Percentiles rank a stretch among this genome's conserved stretches.
Evolutionary conservation across 1,140 invertebrate species (phyloP).

Genomic region (Rhagoletis pomonella): DNA sequence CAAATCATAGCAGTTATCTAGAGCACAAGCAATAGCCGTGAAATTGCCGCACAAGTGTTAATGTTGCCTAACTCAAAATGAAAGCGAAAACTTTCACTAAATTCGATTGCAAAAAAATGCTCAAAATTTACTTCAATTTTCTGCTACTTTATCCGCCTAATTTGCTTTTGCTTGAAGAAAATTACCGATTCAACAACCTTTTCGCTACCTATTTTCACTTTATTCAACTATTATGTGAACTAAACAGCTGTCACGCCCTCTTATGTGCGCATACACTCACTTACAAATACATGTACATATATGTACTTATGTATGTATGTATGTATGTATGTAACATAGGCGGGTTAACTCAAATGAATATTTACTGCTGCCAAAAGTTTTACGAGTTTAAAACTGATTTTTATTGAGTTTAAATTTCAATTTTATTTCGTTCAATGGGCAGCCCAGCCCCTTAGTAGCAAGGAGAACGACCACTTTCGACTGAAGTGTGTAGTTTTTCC

Average conservation of each 20-base stretch:
- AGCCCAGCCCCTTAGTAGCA: not conserved
- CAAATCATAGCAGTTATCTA: not conserved
- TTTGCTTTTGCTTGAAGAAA: slow-evolving; percentile 17
- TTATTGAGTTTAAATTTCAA: slow-evolving; percentile 21
- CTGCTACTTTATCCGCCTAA: slow-evolving; percentile 24
- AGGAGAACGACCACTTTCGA: not conserved
- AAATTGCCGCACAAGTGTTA: slow-evolving; percentile 20
- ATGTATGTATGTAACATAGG: not conserved
- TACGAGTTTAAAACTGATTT: not conserved
- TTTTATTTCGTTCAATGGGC: slow-evolving; percentile 33
- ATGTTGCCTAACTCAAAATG: not conserved
- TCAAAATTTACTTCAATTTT: slow-evolving; percentile 19
- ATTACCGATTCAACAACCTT: not conserved
- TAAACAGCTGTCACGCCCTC: slow-evolving; percentile 9
- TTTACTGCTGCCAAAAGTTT: slow-evolving; percentile 7
- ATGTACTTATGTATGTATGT: not conserved
- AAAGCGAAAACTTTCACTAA: not conserved
- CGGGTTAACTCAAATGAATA: not conserved
- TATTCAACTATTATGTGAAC: not conserved
- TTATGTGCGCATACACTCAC: not conserved
- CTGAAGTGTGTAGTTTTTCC: not conserved
- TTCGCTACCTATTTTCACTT: not conserved
- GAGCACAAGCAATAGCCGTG: not conserved
- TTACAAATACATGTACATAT: too few relatives aligned
- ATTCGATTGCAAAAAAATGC: not conserved